Evolutionary conservation across 2,888 invertebrate species (phyloP).

Genomic region (Cephalotes varians): DNA sequence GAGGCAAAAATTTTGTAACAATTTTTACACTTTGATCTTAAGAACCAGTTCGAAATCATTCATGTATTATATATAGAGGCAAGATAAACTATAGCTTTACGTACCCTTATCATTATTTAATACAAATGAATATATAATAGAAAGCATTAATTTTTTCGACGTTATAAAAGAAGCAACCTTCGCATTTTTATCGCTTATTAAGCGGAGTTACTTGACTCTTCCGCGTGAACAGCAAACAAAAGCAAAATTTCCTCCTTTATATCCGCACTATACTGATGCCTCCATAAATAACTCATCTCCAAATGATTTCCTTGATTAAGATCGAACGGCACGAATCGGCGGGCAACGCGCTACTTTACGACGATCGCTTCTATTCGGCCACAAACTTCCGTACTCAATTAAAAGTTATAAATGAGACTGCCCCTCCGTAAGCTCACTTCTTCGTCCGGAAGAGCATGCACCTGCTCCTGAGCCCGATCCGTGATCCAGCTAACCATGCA

Average conservation of each 20-base stretch:
- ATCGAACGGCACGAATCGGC: constrained; percentile 58
- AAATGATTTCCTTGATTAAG: constrained; percentile 53
- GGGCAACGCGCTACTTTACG: constrained; percentile 51
- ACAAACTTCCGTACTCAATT: constrained; percentile 81
- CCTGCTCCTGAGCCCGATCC: constrained; percentile 52
- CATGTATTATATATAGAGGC: not conserved
- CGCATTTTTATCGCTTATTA: not conserved
- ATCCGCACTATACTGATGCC: not conserved
- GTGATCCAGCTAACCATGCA: constrained; percentile 54
- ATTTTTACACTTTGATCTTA: not conserved
- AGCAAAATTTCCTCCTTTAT: constrained; percentile 17
- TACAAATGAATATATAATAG: not conserved
- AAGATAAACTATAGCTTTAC: not conserved
- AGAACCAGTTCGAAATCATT: not conserved
- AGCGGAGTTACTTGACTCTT: not conserved
- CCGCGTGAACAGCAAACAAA: not conserved
- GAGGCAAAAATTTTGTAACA: not conserved
- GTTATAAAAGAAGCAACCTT: not conserved
- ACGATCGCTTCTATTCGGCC: constrained; percentile 76
- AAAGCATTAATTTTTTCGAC: not conserved
- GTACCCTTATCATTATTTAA: not conserved
- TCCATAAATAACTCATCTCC: constrained; percentile 40
- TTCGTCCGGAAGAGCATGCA: constrained; percentile 56
- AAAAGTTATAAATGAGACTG: constrained; percentile 83
- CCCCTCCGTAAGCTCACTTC: constrained; percentile 69